Percentiles rank a stretch among this genome's conserved stretches.
Evolutionary conservation across 1,140 invertebrate genomes (phyloP).

Genomic region (Eubasilissa regina): DNA sequence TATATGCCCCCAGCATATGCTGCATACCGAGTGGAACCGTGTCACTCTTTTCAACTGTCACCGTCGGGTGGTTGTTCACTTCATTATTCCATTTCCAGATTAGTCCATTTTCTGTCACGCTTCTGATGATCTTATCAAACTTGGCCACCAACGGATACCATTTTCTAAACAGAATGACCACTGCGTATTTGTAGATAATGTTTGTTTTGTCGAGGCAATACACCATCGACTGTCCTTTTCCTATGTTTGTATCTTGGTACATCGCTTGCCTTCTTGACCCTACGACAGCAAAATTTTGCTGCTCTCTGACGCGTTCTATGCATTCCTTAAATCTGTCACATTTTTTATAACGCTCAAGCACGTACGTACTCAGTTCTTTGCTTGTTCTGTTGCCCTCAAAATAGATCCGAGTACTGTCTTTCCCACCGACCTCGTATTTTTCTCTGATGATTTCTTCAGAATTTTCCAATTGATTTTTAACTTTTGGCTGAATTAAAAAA

Average conservation of each 20-base stretch:
- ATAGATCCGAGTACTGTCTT: constrained; percentile 68
- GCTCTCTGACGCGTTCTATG: constrained; percentile 64
- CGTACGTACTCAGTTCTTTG: constrained; percentile 65
- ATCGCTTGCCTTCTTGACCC: constrained; percentile 67
- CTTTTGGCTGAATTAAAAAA: constrained; percentile 71
- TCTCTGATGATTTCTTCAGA: constrained; percentile 67
- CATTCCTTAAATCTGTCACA: constrained; percentile 65
- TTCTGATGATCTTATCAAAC: constrained; percentile 69
- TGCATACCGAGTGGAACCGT: constrained; percentile 66
- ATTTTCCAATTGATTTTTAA: constrained; percentile 68
- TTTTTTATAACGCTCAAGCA: constrained; percentile 68
- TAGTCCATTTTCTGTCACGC: constrained; percentile 69
- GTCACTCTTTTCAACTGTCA: constrained; percentile 58
- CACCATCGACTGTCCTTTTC: constrained; percentile 65
- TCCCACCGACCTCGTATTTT: constrained; percentile 67
- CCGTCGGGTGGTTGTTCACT: constrained; percentile 64
- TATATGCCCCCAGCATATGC: constrained; percentile 69
- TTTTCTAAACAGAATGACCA: constrained; percentile 66
- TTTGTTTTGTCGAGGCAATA: constrained; percentile 69
- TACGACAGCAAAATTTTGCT: constrained; percentile 68
- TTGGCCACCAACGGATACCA: constrained; percentile 68
- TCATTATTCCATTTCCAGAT: constrained; percentile 71
- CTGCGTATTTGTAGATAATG: constrained; percentile 70
- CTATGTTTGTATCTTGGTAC: constrained; percentile 67
- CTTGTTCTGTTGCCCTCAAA: constrained; percentile 67